Conservation (phyloP, 2,888 invertebrate genomes). For the Plusia festucae region DNA sequence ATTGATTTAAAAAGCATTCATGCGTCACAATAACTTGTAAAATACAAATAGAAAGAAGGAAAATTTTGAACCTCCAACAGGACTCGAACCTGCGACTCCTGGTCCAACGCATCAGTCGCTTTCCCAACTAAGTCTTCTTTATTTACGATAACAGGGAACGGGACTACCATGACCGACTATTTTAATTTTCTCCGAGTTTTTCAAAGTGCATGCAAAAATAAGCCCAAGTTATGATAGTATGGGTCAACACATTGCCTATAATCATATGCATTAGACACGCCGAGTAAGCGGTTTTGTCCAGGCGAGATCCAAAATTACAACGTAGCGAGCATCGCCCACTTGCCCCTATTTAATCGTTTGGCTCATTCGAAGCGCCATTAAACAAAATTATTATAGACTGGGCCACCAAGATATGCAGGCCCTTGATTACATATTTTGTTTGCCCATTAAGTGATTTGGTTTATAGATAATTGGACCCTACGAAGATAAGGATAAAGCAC, state of each 20-base stretch:
- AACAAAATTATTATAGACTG: conserved; percentile 57
- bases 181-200: too few relatives aligned
- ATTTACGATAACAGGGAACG: too few relatives aligned
- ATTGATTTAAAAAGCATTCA: too few relatives aligned
- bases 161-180: too few relatives aligned
- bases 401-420: conserved; percentile 34
- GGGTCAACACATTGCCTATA: conserved; percentile 39
- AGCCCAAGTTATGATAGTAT: conserved; percentile 7
- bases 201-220: background rate
- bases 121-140: too few relatives aligned
- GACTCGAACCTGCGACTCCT: too few relatives aligned
- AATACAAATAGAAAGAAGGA: too few relatives aligned
- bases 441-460: conserved; percentile 18
- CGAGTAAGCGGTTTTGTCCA: conserved; percentile 58
- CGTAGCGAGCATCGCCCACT: conserved; percentile 13
- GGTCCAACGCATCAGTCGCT: too few relatives aligned
- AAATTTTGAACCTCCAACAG: too few relatives aligned
- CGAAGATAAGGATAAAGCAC: conserved; percentile 1
- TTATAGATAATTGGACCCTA: conserved; percentile 4
- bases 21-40: too few relatives aligned
- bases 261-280: conserved; percentile 59
- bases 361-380: conserved; percentile 45
- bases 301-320: conserved; percentile 42
- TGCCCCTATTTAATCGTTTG: conserved; percentile 43
- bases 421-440: conserved; percentile 48